Evolutionary conservation across 1,140 invertebrate genomes (phyloP).

Genomic region (Goniozus legneri): DNA sequence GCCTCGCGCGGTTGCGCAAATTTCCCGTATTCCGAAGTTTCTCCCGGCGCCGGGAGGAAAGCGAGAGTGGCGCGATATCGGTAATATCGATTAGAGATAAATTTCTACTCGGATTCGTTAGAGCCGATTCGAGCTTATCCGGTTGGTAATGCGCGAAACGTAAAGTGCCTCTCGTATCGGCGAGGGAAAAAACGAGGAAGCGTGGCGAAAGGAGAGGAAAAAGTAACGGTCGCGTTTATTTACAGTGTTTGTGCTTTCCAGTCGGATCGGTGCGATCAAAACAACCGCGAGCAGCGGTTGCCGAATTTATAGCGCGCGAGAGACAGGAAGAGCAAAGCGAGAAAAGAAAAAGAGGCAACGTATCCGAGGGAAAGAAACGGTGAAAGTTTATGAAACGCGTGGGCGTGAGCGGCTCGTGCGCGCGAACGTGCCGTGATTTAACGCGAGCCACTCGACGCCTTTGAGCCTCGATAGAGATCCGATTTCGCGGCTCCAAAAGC

Average conservation of each 20-base stretch:
- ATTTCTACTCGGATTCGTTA: too few species aligned
- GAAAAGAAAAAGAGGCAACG: conserved; percentile 7
- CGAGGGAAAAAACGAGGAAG: too few species aligned
- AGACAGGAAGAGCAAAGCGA: not conserved
- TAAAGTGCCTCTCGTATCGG: not conserved
- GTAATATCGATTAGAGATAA: not conserved
- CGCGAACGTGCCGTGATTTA: too few species aligned
- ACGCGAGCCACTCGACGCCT: conserved; percentile 4
- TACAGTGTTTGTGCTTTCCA: conserved; percentile 7
- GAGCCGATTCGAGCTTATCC: too few species aligned
- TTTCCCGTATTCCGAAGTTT: not conserved
- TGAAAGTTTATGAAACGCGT: conserved; percentile 20
- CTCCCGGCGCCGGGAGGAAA: conserved; percentile 23
- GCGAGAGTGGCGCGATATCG: conserved; percentile 17
- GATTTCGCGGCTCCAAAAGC: too few species aligned
- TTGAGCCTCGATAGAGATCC: too few species aligned
- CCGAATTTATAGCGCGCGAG: conserved; percentile 19
- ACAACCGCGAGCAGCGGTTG: conserved; percentile 11
- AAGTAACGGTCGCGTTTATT: conserved; percentile 17
- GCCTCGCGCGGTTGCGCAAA: too few species aligned
- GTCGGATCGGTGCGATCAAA: conserved; percentile 3
- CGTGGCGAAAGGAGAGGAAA: not conserved
- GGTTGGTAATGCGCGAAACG: not conserved
- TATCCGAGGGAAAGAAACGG: conserved; percentile 2
- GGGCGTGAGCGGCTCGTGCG: not conserved